Evolutionary conservation across 2,797 vertebrate genomes (phyloP).

Genomic region (Micrastur ruficollis): DNA sequence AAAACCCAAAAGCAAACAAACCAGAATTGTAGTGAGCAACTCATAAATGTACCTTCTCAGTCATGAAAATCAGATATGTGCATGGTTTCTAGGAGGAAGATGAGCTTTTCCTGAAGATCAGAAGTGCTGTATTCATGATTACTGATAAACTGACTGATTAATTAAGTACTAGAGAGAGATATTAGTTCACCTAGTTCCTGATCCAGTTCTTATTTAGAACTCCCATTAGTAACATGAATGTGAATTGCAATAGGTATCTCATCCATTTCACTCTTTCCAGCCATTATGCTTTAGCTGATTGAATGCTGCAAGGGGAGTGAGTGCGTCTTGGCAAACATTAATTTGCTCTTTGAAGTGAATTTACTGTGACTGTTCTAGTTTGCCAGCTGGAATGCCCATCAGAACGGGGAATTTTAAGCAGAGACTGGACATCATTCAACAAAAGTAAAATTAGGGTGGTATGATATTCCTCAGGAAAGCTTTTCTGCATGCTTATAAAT

Average conservation of each 20-base stretch:
- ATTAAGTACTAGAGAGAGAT: constrained; percentile 43
- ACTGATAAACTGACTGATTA: constrained; percentile 53
- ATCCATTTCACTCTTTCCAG: constrained; percentile 24
- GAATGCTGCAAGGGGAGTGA: constrained; percentile 41
- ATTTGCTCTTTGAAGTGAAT: constrained; percentile 66
- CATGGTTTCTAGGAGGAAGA: not conserved
- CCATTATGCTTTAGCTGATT: constrained; percentile 34
- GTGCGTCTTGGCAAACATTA: constrained; percentile 64
- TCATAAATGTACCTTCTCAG: not conserved
- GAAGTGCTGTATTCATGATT: constrained; percentile 12
- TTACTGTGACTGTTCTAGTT: constrained; percentile 59
- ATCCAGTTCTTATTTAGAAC: constrained; percentile 39
- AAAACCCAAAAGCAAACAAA: not conserved
- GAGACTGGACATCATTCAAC: constrained; percentile 36
- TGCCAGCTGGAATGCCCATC: constrained; percentile 61
- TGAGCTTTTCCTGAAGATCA: constrained; percentile 28
- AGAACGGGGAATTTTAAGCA: constrained; percentile 44
- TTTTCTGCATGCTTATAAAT: constrained; percentile 32
- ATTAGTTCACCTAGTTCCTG: constrained; percentile 40
- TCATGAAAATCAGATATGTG: not conserved
- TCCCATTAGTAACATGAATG: constrained; percentile 43
- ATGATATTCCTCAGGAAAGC: constrained; percentile 28
- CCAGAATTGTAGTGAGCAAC: not conserved
- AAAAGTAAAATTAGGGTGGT: constrained; percentile 29
- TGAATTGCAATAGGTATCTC: constrained; percentile 47